phyloP scores from a whole-genome alignment of 2,888 invertebrate species.

The Autographa gamma region DNA sequence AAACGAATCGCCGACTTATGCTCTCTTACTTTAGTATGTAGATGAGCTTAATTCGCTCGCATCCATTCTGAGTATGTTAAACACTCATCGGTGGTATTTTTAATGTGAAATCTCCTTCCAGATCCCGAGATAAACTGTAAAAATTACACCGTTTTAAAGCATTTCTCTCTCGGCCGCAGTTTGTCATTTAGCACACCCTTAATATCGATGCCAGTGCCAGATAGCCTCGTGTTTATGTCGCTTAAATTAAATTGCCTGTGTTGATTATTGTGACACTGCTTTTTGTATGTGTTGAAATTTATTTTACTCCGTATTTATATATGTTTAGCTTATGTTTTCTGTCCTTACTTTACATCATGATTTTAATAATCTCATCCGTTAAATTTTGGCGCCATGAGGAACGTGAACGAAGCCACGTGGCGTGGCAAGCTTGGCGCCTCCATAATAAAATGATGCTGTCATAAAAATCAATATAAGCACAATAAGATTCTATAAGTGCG shows the following conservation, averaged over 20 bases:
- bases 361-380: slow-evolving; percentile 22
- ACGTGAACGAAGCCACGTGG: not conserved
- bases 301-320: slow-evolving; percentile 70
- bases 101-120: slow-evolving; percentile 75
- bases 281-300: slow-evolving; percentile 81
- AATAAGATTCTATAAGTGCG: slow-evolving; percentile 77
- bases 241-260: slow-evolving; percentile 85
- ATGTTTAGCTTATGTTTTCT: slow-evolving; percentile 52
- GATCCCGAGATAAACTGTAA: slow-evolving; percentile 82
- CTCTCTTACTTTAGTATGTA: slow-evolving; percentile 69
- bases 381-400: slow-evolving; percentile 14
- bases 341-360: slow-evolving; percentile 22
- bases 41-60: slow-evolving; percentile 73
- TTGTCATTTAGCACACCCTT: slow-evolving; percentile 87
- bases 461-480: slow-evolving; percentile 86
- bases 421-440: slow-evolving; percentile 22
- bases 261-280: slow-evolving; percentile 84
- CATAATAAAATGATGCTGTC: slow-evolving; percentile 80
- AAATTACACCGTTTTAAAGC: slow-evolving; percentile 83
- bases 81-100: slow-evolving; percentile 77
- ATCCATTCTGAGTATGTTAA: slow-evolving; percentile 69
- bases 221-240: slow-evolving; percentile 86
- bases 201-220: slow-evolving; percentile 85
- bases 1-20: slow-evolving; percentile 68
- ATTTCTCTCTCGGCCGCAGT: slow-evolving; percentile 82